A percentile compares a stretch with the other conserved stretches of the same genome.
These are phyloP conservation scores for Fistularia commersonii DNA, from an alignment of 2,797 vertebrate genomes.

Conservation along the genomic window DNA sequence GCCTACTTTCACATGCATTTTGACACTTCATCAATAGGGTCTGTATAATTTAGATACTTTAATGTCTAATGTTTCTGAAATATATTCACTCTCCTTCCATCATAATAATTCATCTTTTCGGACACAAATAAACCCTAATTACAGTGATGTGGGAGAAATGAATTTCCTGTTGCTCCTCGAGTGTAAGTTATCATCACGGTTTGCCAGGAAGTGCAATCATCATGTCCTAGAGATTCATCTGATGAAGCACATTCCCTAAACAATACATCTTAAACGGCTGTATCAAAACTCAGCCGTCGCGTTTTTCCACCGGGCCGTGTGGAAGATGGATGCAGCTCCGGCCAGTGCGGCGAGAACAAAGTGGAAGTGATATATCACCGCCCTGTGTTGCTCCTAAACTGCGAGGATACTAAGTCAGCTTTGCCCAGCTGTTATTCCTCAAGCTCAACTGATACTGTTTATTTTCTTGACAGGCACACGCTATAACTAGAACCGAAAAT, in stretches of 20 bases:
- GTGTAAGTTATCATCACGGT: too few species aligned
- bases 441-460: not conserved
- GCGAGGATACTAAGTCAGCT: constrained; percentile 49
- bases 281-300: constrained; percentile 52
- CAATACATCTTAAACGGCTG: constrained; percentile 56
- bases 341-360: constrained; percentile 15
- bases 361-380: constrained; percentile 55
- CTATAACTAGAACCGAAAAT: too few species aligned
- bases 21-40: too few species aligned
- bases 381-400: constrained; percentile 32
- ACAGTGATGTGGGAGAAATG: too few species aligned
- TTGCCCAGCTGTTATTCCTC: constrained; percentile 23
- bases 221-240: constrained; percentile 44
- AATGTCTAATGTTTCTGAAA: too few species aligned
- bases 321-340: constrained; percentile 57
- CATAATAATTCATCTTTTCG: too few species aligned
- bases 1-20: too few species aligned
- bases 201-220: constrained; percentile 2
- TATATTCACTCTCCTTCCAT: too few species aligned
- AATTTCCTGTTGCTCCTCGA: too few species aligned
- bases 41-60: too few species aligned
- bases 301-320: constrained; percentile 25
- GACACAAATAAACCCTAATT: too few species aligned
- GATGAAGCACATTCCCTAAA: constrained; percentile 63
- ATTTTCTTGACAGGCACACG: too few species aligned